Evolutionary conservation across 2,888 invertebrate species (phyloP).

Genomic region (Steinernema carpocapsae): DNA sequence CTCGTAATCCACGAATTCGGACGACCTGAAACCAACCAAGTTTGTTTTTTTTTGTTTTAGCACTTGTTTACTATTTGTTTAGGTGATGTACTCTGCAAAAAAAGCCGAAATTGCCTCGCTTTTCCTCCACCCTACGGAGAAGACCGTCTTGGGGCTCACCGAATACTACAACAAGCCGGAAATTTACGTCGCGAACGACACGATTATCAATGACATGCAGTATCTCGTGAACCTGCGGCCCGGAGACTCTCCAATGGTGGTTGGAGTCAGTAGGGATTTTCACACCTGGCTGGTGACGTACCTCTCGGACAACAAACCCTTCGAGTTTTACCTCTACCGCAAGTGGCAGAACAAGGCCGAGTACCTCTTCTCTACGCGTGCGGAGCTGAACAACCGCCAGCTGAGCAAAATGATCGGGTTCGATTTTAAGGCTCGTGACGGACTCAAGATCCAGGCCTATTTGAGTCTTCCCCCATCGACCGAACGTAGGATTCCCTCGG

Average conservation of each 20-base stretch:
- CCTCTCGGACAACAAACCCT: constrained; percentile 64
- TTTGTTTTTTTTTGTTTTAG: constrained; percentile 27
- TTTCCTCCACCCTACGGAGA: constrained; percentile 61
- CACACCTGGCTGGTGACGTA: constrained; percentile 66
- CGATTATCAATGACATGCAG: constrained; percentile 56
- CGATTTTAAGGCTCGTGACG: constrained; percentile 65
- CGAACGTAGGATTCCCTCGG: constrained; percentile 48
- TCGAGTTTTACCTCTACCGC: constrained; percentile 59
- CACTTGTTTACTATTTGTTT: too few species aligned
- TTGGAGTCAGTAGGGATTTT: constrained; percentile 58
- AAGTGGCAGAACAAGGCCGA: constrained; percentile 58
- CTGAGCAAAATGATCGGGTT: constrained; percentile 66
- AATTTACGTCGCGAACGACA: constrained; percentile 65
- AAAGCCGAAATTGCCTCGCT: constrained; percentile 64
- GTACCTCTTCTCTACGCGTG: constrained; percentile 62
- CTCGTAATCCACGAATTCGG: constrained; percentile 63
- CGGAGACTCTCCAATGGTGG: constrained; percentile 53
- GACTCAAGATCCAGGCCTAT: constrained; percentile 66
- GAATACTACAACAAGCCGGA: constrained; percentile 68
- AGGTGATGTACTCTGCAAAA: constrained; percentile 59
- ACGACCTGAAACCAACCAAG: constrained; percentile 56
- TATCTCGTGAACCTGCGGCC: constrained; percentile 65
- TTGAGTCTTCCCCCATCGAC: constrained; percentile 60
- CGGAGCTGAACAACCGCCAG: constrained; percentile 56
- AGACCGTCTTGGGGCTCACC: constrained; percentile 62